phyloP scores from a whole-genome alignment of 2,113 vertebrate genomes.

The Ginglymostoma cirratum region DNA sequence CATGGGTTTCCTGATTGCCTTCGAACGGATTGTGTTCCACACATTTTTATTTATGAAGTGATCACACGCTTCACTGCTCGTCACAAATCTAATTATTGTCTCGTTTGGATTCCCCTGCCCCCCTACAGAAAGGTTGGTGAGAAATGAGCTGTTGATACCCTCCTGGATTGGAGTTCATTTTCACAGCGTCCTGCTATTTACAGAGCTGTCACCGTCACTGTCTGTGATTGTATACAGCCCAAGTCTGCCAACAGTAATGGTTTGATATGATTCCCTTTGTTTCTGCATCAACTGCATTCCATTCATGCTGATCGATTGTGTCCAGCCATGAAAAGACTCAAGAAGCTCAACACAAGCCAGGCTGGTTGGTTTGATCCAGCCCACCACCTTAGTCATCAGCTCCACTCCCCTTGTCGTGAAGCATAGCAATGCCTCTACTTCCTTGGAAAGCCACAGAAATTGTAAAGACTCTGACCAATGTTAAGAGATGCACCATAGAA shows the following conservation, averaged over 20 bases:
- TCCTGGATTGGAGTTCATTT: neutral
- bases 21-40: neutral
- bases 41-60: neutral
- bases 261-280: neutral
- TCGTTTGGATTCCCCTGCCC: neutral
- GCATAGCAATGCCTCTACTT: too few relatives aligned
- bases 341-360: neutral
- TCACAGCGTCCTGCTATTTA: neutral
- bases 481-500: too few relatives aligned
- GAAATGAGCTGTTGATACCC: neutral
- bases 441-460: too few relatives aligned
- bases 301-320: neutral
- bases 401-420: neutral
- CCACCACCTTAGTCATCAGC: neutral
- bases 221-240: neutral
- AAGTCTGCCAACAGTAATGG: neutral
- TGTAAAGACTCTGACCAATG: too few relatives aligned
- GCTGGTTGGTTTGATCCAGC: neutral
- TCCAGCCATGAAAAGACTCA: neutral
- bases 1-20: neutral
- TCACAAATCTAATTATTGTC: neutral
- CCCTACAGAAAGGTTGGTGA: neutral
- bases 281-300: neutral
- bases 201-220: neutral
- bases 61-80: neutral